Evolutionary conservation across 2,113 vertebrate species (phyloP), one percentile per base, ranked within the genome.

Genomic region (Rhadina sibilatrix): DNA sequence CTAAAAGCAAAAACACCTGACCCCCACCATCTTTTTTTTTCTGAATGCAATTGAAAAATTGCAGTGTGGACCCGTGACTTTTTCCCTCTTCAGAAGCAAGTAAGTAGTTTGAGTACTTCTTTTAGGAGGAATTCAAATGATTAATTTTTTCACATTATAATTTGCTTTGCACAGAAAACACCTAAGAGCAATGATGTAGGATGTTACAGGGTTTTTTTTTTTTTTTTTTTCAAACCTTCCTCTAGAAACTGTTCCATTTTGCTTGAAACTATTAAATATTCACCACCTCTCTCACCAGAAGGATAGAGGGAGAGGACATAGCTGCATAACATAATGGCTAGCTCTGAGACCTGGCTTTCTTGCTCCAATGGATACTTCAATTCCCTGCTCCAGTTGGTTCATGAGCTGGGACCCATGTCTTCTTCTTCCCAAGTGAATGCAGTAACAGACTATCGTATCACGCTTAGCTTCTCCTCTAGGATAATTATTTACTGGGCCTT

Each of bases 341-440:
- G 15, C 40, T 89, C 25, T 89, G 49, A 95, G 77, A 87, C 77
- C 10, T 68, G 44, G 10, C 49, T 94, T 94, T 94, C 80, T 92
- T 94, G 95, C 86, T 94, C 57, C 89, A 82, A 6, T 89, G 81
- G 49, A 84, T 94, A 84, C 83, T 91, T 87, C 89, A 82, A 89
- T 94, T 95, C 91, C 94, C 70, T 96, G 89, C 89, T 95, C 90
- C 92, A 97, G 30, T 83, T 97, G 44, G 80, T 60, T 94, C 38
- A 75, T 57, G 56, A 94, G 15, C 56, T 92, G 49, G 40, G n/a
- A 84, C 28, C n/a, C 52, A 68, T 75, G 53, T 91, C 77, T 90
- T 74, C 54, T 31, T 92, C 60, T 31, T 92, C 69, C 56, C 83
- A 56, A 40, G 56, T 56, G 81, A 95, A 75, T 69, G 35, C 56